Evolutionary conservation across 1,140 invertebrate species (phyloP), one percentile per base, ranked within the genome.

Genomic region (Heliconius hewitsoni): DNA sequence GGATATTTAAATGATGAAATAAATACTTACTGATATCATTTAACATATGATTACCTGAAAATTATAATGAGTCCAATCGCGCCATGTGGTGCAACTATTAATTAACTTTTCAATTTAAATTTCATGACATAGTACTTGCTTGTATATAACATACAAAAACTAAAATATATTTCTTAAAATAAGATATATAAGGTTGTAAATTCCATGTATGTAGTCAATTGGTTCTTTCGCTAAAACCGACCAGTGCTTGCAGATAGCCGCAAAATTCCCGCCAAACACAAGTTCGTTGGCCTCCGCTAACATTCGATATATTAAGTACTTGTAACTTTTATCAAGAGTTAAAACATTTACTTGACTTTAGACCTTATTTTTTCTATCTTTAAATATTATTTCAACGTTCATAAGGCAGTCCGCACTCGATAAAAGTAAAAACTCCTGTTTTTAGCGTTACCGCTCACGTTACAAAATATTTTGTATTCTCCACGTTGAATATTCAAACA

Each of bases 341-440:
- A 60, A 71, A 80, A 8, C 3, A 9, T 71, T 70, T 55, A 34
- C 52, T 55, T 39, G 6, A 81, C n/a, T 76, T 42, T 78, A 34
- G 23, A n/a, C 74, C 74, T 81, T 81, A 76, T 73, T 0, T 5
- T n/a, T 5, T 16, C 39, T 4, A 27, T 13, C 8, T 72, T 81
- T 78, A 73, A 77, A 78, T 57, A 77, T 27, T 52, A 39, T 72
- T 39, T 71, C 16, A 34, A n/a, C 52, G 19, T 50, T 8, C 39
- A 71, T 18, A 27, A 81, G 34, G 34, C 39, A 73, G n/a, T 16
- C 46, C 84, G 86, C 86, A 83, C 84, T 91, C 87, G 85, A 90
- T 91, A 92, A 93, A 93, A 93, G 90, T 91, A 91, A 93, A 93
- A 92, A 87, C 87, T 91, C 83, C 81, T 90, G 84, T 86, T 90